Evolutionary conservation across 1,140 invertebrate species (phyloP).

Genomic region (Papilio glaucus): DNA sequence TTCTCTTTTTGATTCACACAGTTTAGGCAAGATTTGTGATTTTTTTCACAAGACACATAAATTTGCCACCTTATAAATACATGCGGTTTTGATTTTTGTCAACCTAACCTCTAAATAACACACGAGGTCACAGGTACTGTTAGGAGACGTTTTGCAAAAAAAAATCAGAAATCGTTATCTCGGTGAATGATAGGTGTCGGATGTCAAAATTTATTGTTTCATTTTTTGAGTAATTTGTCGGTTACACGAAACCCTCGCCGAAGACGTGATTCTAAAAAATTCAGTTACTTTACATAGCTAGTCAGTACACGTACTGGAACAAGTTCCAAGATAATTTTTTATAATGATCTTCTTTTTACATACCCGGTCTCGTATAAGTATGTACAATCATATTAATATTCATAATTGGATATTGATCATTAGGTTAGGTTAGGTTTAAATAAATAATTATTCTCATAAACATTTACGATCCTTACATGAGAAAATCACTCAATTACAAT

Average conservation of each 20-base stretch:
- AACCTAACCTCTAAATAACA: not conserved
- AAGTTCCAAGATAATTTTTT: not conserved
- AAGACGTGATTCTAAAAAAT: slow-evolving; percentile 3
- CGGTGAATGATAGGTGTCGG: slow-evolving; percentile 15
- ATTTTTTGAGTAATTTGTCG: slow-evolving; percentile 2
- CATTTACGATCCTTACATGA: too few relatives aligned
- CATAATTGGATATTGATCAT: too few relatives aligned
- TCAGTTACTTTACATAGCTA: not conserved
- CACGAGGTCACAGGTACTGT: not conserved
- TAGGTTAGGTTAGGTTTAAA: too few relatives aligned
- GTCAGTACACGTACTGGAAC: not conserved
- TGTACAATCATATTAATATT: too few relatives aligned
- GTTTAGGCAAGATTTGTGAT: too few relatives aligned
- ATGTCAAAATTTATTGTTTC: slow-evolving; percentile 2
- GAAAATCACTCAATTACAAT: too few relatives aligned
- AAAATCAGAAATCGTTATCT: slow-evolving; percentile 6
- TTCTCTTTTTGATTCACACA: too few relatives aligned
- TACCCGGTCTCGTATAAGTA: not conserved
- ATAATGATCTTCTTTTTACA: not conserved
- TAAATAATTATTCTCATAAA: too few relatives aligned
- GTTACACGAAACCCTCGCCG: not conserved
- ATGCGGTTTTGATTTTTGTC: too few relatives aligned
- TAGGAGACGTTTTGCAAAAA: not conserved
- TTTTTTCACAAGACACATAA: too few relatives aligned
- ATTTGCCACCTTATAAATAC: too few relatives aligned